Percentiles rank a stretch among this genome's conserved stretches.
Evolutionary conservation across 2,797 vertebrate genomes (phyloP).

Genomic region (Chelmon rostratus): DNA sequence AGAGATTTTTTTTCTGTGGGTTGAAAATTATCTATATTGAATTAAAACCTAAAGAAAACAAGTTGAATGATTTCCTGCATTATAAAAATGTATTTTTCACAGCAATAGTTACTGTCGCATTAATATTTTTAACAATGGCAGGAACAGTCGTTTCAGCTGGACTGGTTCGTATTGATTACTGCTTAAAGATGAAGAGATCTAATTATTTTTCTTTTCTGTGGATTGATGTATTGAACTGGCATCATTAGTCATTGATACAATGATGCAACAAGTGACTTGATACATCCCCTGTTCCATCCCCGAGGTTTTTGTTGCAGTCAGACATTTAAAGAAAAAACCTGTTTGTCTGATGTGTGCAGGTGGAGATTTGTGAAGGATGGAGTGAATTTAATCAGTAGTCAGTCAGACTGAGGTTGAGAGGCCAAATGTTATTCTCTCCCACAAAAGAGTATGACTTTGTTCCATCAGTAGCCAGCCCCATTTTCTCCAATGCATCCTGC

Average conservation of each 20-base stretch:
- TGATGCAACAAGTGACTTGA: slow-evolving; percentile 48
- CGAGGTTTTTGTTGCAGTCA: background rate
- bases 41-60: background rate
- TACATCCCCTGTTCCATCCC: too few species aligned
- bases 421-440: background rate
- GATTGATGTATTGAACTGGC: background rate
- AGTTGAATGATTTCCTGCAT: background rate
- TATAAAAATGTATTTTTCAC: too few species aligned
- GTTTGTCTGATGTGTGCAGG: background rate
- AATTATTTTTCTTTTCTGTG: background rate
- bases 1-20: background rate
- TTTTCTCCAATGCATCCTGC: background rate
- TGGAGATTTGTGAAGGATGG: slow-evolving; percentile 21
- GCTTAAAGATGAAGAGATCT: background rate
- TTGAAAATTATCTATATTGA: background rate
- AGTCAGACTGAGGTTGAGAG: slow-evolving; percentile 2
- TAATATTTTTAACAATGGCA: background rate
- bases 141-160: background rate
- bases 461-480: background rate
- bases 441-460: slow-evolving; percentile 5
- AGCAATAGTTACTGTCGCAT: too few species aligned
- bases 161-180: background rate
- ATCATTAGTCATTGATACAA: background rate
- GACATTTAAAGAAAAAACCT: too few species aligned
- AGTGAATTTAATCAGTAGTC: background rate